A percentile compares a stretch with the other conserved stretches of the same genome.
Conservation (phyloP, 1,140 invertebrate species). For the Phymorhynchus buccinoides region DNA sequence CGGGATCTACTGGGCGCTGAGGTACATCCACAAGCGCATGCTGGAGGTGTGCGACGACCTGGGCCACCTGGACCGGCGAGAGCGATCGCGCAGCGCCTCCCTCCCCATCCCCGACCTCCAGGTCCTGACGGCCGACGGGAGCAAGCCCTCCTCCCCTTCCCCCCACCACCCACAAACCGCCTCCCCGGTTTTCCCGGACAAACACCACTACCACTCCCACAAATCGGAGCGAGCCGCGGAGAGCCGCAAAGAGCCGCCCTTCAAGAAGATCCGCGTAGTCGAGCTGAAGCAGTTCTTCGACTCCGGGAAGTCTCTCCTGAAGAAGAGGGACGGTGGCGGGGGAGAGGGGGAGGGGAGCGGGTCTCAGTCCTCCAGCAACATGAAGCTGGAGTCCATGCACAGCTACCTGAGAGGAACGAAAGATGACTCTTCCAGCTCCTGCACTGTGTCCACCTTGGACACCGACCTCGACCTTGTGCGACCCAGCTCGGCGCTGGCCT, state of each 20-base stretch:
- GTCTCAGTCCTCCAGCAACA: slow-evolving; percentile 45
- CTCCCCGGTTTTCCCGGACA: slow-evolving; percentile 1
- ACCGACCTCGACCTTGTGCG: slow-evolving; percentile 43
- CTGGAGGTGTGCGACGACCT: slow-evolving; percentile 78
- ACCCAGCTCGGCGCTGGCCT: slow-evolving; percentile 54
- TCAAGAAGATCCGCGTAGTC: slow-evolving; percentile 64
- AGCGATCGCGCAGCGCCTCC: slow-evolving; percentile 89
- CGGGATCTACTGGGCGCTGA: slow-evolving; percentile 97
- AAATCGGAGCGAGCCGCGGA: slow-evolving; percentile 38
- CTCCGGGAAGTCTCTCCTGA: slow-evolving; percentile 53
- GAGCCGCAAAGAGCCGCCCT: slow-evolving; percentile 59
- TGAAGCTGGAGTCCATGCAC: slow-evolving; percentile 31
- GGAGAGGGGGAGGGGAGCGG: slow-evolving; percentile 41
- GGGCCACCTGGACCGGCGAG: slow-evolving; percentile 81
- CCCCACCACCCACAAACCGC: background rate
- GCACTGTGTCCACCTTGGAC: slow-evolving; percentile 45
- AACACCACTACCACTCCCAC: slow-evolving; percentile 13
- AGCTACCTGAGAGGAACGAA: slow-evolving; percentile 26
- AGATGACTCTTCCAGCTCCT: slow-evolving; percentile 50
- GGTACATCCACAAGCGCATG: slow-evolving; percentile 79
- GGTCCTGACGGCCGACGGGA: slow-evolving; percentile 72
- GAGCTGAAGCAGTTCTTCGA: slow-evolving; percentile 66
- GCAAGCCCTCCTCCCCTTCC: slow-evolving; percentile 40
- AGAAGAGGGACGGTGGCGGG: slow-evolving; percentile 51
- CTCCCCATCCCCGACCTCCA: slow-evolving; percentile 94